Percentiles rank a stretch among this genome's conserved stretches.
These are phyloP conservation scores for Rhamnusium bicolor DNA, from an alignment of 2,888 invertebrate species.

Conservation along the genomic window DNA sequence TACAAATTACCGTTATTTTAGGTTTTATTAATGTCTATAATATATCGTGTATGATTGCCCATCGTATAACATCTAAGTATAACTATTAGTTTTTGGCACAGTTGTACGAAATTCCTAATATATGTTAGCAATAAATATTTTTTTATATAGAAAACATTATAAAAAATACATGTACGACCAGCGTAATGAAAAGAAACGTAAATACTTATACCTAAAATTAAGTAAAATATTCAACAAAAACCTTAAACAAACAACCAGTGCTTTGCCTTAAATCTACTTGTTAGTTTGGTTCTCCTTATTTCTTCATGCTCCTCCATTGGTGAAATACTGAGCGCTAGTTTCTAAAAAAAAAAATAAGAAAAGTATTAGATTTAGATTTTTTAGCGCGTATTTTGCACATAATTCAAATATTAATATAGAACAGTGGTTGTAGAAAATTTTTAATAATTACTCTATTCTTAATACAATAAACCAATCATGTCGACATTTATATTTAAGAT, in stretches of 20 bases:
- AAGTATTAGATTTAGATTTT: neutral
- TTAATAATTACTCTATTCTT: too few species aligned
- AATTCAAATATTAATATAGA: too few species aligned
- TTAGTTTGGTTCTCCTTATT: constrained; percentile 76
- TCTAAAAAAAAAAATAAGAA: constrained; percentile 69
- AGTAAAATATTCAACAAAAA: constrained; percentile 20
- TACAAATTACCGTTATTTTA: neutral
- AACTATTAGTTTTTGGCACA: constrained; percentile 29
- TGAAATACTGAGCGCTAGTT: constrained; percentile 78
- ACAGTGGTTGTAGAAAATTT: too few species aligned
- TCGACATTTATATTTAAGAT: too few species aligned
- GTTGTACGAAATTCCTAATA: constrained; percentile 9
- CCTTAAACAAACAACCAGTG: constrained; percentile 81
- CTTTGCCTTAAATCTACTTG: constrained; percentile 76
- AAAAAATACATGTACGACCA: constrained; percentile 16
- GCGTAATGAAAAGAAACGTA: constrained; percentile 36
- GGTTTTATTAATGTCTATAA: neutral
- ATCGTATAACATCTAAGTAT: constrained; percentile 27
- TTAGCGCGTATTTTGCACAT: too few species aligned
- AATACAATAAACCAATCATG: too few species aligned
- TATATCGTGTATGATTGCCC: constrained; percentile 30
- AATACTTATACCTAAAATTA: constrained; percentile 16
- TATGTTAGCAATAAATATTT: constrained; percentile 4
- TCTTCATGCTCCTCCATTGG: constrained; percentile 79
- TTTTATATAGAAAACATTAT: neutral